A percentile compares a stretch with the other conserved stretches of the same genome.
These are phyloP conservation scores for human (Homo sapiens) DNA, from an alignment of 2,113 vertebrate genomes.

Conservation along the genomic window DNA sequence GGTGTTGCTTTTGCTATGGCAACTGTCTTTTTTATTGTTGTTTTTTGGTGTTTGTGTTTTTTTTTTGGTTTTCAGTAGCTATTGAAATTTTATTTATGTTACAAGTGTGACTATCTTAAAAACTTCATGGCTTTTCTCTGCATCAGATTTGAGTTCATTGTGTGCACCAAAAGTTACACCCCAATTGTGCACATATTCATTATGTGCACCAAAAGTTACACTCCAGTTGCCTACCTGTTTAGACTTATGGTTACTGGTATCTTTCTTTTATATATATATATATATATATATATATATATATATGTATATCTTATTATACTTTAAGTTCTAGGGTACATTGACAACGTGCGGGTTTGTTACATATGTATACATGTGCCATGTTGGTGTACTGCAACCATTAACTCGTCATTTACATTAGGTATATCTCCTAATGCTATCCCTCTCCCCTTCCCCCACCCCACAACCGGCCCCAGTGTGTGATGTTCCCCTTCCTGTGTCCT, in stretches of 20 bases:
- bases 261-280: not conserved
- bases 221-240: not conserved
- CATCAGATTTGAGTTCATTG: not conserved
- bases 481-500: too few species aligned
- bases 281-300: too few species aligned
- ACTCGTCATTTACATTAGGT: too few species aligned
- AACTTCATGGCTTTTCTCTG: not conserved
- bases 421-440: too few species aligned
- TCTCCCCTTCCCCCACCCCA: too few species aligned
- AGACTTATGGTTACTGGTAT: not conserved
- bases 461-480: too few species aligned
- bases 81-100: not conserved
- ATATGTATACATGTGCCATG: too few species aligned
- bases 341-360: too few species aligned
- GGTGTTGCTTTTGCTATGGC: not conserved
- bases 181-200: not conserved
- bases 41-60: not conserved
- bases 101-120: not conserved
- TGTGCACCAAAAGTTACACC: not conserved
- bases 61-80: not conserved
- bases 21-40: not conserved
- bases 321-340: too few species aligned
- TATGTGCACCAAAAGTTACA: not conserved
- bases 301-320: too few species aligned
- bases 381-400: too few species aligned